Evolutionary conservation across 2,888 invertebrate genomes (phyloP).

Genomic region (Rhamphomyia laevipes): DNA sequence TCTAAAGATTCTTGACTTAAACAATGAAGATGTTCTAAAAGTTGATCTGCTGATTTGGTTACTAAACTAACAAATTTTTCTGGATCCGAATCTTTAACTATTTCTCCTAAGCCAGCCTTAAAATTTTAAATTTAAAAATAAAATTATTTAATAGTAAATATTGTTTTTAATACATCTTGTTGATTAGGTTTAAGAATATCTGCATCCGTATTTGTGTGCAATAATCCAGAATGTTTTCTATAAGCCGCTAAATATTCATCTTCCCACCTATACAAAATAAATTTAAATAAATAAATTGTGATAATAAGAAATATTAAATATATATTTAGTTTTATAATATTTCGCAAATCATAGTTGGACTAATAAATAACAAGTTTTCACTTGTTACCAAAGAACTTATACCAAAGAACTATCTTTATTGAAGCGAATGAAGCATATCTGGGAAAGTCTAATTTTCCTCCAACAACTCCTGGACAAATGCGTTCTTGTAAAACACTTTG

Average conservation of each 20-base stretch:
- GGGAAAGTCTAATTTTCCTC: constrained; percentile 71
- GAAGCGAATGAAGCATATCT: constrained; percentile 74
- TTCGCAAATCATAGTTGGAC: too few relatives aligned
- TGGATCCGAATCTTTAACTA: constrained; percentile 65
- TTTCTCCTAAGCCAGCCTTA: constrained; percentile 37
- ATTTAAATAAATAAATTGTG: neutral
- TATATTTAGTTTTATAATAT: too few relatives aligned
- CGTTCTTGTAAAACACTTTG: constrained; percentile 68
- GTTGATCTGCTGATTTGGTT: constrained; percentile 59
- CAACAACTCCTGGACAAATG: constrained; percentile 66
- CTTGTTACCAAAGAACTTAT: too few relatives aligned
- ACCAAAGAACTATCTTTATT: constrained; percentile 71
- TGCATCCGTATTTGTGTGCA: constrained; percentile 33
- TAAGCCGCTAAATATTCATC: constrained; percentile 70
- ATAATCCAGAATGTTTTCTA: constrained; percentile 49
- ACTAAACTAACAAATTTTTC: constrained; percentile 59
- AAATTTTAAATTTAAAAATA: constrained; percentile 24
- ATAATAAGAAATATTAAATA: neutral
- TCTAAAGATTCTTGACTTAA: constrained; percentile 74
- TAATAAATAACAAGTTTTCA: too few relatives aligned
- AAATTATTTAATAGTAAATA: constrained; percentile 19
- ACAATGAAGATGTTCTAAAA: constrained; percentile 64
- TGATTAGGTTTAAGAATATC: constrained; percentile 19
- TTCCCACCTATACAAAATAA: constrained; percentile 46
- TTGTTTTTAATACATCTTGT: constrained; percentile 31